Evolutionary conservation across 1,140 invertebrate species (phyloP).

Genomic region (Fopius arisanus): DNA sequence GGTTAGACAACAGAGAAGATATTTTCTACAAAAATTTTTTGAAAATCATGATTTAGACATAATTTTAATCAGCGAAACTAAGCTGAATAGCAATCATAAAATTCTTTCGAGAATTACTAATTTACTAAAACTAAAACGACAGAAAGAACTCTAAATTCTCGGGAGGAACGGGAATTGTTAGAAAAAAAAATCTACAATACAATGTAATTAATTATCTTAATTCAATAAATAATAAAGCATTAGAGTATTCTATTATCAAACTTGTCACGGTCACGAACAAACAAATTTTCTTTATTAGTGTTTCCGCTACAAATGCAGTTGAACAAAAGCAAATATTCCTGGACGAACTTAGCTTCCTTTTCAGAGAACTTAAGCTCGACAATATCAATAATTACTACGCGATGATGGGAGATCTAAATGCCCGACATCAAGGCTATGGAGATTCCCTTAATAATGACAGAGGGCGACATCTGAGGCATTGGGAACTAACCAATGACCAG

Average conservation of each 20-base stretch:
- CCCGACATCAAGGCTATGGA: background rate
- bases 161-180: slow-evolving; percentile 22
- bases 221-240: background rate
- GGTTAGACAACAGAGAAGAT: too few relatives aligned
- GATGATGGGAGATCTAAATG: slow-evolving; percentile 23
- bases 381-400: slow-evolving; percentile 14
- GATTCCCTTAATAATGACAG: background rate
- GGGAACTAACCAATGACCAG: background rate
- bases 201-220: background rate
- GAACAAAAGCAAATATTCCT: background rate
- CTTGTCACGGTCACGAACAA: slow-evolving; percentile 8
- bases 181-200: background rate
- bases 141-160: slow-evolving; percentile 14
- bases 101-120: too few relatives aligned
- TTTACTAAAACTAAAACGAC: too few relatives aligned
- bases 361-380: background rate
- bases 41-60: too few relatives aligned
- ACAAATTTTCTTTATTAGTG: background rate
- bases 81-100: too few relatives aligned
- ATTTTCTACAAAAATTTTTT: too few relatives aligned
- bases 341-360: background rate
- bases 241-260: slow-evolving; percentile 47
- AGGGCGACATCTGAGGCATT: background rate
- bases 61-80: too few relatives aligned
- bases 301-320: background rate